A percentile compares a stretch with the other conserved stretches of the same genome.
These are phyloP conservation scores for Watsonalla cultraria DNA, from an alignment of 2,888 invertebrate species.

Conservation along the genomic window DNA sequence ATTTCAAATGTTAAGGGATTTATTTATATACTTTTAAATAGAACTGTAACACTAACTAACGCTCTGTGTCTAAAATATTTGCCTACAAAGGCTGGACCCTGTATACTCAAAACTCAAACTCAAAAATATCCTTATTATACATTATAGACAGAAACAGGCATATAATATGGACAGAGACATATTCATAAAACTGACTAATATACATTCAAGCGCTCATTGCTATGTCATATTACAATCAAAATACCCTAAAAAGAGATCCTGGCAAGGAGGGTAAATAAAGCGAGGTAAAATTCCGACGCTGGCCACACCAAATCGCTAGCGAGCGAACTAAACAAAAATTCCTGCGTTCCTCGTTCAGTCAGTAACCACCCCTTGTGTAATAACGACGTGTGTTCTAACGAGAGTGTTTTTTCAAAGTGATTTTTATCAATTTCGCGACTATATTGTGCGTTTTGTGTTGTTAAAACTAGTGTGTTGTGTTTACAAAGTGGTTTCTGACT, in stretches of 20 bases:
- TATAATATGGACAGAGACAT: too few relatives aligned
- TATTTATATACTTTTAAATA: too few relatives aligned
- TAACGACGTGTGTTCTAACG: background rate
- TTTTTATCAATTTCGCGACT: background rate
- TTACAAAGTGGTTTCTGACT: background rate
- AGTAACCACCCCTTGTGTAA: background rate
- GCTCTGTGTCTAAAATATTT: too few relatives aligned
- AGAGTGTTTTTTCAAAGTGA: background rate
- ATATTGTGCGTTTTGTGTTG: background rate
- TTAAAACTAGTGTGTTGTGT: background rate
- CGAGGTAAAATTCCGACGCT: background rate
- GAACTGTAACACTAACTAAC: too few relatives aligned
- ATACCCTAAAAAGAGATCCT: background rate
- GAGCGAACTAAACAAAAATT: background rate
- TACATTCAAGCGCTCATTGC: too few relatives aligned
- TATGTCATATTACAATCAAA: too few relatives aligned
- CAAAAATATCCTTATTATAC: too few relatives aligned
- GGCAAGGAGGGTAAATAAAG: background rate
- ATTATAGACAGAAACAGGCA: too few relatives aligned
- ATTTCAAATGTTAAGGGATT: too few relatives aligned
- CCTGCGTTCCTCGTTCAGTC: background rate
- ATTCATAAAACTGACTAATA: too few relatives aligned
- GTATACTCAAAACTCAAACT: too few relatives aligned
- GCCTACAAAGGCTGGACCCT: too few relatives aligned
- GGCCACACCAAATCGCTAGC: constrained; percentile 1